phyloP scores from a whole-genome alignment of 2,113 vertebrate genomes.

The Clupea harengus region DNA sequence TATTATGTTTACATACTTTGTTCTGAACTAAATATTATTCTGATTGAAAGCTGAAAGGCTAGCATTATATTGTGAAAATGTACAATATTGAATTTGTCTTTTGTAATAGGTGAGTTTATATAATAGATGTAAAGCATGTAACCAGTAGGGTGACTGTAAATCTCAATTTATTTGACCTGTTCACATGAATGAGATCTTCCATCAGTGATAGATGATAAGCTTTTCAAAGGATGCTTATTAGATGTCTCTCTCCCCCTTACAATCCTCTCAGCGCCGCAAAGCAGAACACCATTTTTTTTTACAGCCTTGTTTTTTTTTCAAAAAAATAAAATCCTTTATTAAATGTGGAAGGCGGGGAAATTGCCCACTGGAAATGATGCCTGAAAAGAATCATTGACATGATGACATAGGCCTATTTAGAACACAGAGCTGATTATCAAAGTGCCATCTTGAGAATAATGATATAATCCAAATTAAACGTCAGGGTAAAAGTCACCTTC shows the following conservation, averaged over 20 bases:
- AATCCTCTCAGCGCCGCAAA: not conserved
- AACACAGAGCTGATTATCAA: not conserved
- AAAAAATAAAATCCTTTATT: slow-evolving; percentile 1
- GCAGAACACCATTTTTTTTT: not conserved
- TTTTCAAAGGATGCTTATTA: not conserved
- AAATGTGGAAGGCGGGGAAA: slow-evolving; percentile 3
- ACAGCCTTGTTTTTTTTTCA: not conserved
- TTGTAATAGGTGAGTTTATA: not conserved
- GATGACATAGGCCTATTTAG: slow-evolving; percentile 17
- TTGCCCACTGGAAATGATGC: slow-evolving; percentile 11
- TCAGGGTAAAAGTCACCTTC: slow-evolving; percentile 34
- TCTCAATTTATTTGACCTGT: not conserved
- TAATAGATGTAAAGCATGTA: not conserved
- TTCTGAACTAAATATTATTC: not conserved
- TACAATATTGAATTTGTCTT: not conserved
- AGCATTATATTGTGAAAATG: no score
- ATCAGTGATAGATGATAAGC: not conserved
- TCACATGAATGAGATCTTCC: not conserved
- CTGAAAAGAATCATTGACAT: slow-evolving; percentile 15
- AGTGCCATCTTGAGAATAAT: not conserved
- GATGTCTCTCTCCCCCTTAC: not conserved
- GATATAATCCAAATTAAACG: slow-evolving; percentile 31
- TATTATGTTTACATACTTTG: not conserved
- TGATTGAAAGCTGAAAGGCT: no score
- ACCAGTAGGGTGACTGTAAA: not conserved